Conservation (phyloP, 1,140 invertebrate genomes). For the Papilio polyxenes region DNA sequence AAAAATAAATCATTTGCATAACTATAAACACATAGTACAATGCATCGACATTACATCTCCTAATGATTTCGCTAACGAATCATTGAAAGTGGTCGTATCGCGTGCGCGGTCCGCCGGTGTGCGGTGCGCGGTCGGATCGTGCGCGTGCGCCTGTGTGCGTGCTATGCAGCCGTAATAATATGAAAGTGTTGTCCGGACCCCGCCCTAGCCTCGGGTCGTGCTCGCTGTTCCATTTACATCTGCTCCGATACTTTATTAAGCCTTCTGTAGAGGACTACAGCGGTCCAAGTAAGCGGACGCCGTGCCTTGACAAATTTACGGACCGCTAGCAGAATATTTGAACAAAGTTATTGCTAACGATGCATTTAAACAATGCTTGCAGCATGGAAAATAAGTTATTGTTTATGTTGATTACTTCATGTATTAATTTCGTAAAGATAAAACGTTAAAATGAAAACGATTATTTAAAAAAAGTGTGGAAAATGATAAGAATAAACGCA, state of each 20-base stretch:
- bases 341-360: constrained; percentile 43
- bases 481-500: no score
- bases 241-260: constrained; percentile 77
- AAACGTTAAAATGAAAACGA: not conserved
- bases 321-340: constrained; percentile 43
- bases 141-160: constrained; percentile 66
- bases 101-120: constrained; percentile 56
- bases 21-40: constrained; percentile 80
- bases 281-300: constrained; percentile 48
- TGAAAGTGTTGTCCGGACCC: constrained; percentile 79
- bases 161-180: constrained; percentile 78
- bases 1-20: constrained; percentile 81
- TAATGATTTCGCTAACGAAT: constrained; percentile 81
- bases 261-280: constrained; percentile 69
- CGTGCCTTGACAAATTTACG: constrained; percentile 47
- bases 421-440: not conserved
- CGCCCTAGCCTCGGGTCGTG: constrained; percentile 73
- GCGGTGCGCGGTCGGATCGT: constrained; percentile 66
- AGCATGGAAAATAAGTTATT: not conserved
- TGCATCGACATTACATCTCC: constrained; percentile 78
- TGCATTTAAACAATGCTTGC: not conserved
- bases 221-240: constrained; percentile 77
- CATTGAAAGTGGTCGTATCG: constrained; percentile 78
- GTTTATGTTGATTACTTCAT: not conserved
- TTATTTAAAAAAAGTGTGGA: no score